Base-by-base conservation (phyloP, 2,797 vertebrate genomes). In the Brachymystax lenok region DNA sequence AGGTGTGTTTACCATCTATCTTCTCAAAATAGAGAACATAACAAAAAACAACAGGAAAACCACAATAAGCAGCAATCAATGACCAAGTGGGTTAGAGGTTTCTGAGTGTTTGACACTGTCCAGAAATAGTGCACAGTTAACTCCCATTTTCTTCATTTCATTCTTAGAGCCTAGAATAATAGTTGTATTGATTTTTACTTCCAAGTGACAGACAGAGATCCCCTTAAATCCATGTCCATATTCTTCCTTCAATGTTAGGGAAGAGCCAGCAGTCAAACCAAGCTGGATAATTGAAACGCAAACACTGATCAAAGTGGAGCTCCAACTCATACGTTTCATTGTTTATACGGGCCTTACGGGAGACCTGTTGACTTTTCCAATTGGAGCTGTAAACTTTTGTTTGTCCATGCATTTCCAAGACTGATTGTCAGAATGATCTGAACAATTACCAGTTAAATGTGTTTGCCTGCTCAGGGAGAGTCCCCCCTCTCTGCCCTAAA, bases 361-460 rank as follows among this genome's bases (percentile, higher is more conserved):
- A 88, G 89, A 92, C 89, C 89, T 93, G 92, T 93, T 94, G 93
- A 94, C 94, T 93, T 92, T 92, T 93, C 91, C 92, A 93, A 90
- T 92, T 92, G 89, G 89, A 92, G 93, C 90, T 93, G 92, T 93
- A 94, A 95, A 94, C 92, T 90, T 88, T 85, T 93, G 93, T 95
- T 95, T 94, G 92, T 92, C 90, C 84, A 81, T 90, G 92, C 92
- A 93, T 92, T 90, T 93, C 89, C 89, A 91, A 91, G 89, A 92
- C 89, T 90, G 89, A 94, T 89, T 92, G 91, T 92, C 89, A 91
- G 92, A 88, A 90, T 93, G 92, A 94, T 93, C 91, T 88, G 87
- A 93, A 94, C 92, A 91, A 94, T 94, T 92, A 93, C 86, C 82
- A 88, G 90, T 90, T 94, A 94, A 94, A 94, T 93, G 92, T 93